Base-by-base conservation (phyloP, 2,888 invertebrate species). In the Drosophila phalerata region DNA sequence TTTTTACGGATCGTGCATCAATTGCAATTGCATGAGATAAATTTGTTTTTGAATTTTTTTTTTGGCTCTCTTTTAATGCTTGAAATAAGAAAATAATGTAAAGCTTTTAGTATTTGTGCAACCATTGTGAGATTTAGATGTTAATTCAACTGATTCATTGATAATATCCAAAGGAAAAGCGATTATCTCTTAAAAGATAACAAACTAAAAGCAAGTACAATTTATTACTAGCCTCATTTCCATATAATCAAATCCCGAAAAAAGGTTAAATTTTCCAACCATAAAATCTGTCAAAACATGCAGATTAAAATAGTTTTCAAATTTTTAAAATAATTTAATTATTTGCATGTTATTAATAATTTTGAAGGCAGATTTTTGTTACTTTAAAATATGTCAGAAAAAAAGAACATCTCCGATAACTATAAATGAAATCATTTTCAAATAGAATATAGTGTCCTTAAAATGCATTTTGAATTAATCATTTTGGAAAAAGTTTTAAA, bases 71-170 rank as follows among this genome's bases (percentile, higher is more conserved):
- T 65, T 51, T 47, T 15, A 47, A 67, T 48, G 38, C n/a, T 53
- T 17, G 57, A 38, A 58, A 49, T n/a, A 38, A 37, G 57, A 57
- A 64, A 73, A 61, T 17, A 15, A 34, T 42, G 49, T 47, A 4
- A 28, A 62, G 52, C 60, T 47, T 77, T 77, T 53, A 78, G 74
- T 78, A 61, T 71, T 61, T 67, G 70, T 74, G 51, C 64, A 77
- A 62, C 64, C 74, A 71, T 70, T 74, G 77, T 55, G 71, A 48
- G 56, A 78, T 47, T 71, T 71, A 58, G 70, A 43, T 62, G 65
- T 57, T 38, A 43, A 57, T 19, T 9, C 9, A 32, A 25, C 30
- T 37, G 37, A 37, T 37, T 28, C 28, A 37, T 17, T 47, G 17
- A 25, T 5, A 34, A 10, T 32, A 9, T 1, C 5, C 1, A 22